phyloP scores from a whole-genome alignment of 2,113 vertebrate genomes.

The Puffinus mauretanicus region DNA sequence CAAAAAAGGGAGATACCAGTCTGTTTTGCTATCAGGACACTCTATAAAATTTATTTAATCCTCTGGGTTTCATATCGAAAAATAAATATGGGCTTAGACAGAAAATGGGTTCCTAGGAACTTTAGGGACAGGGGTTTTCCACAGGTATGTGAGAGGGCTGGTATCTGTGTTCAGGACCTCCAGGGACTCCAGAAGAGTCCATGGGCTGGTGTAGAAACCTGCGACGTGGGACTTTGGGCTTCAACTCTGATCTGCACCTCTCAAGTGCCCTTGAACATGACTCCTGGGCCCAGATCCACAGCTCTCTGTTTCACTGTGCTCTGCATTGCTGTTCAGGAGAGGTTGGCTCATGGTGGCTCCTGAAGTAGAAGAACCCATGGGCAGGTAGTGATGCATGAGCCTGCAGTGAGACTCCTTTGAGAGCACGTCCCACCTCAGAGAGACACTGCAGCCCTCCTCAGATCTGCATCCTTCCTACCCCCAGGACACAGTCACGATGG shows the following conservation, averaged over 20 bases:
- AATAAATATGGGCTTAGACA: neutral
- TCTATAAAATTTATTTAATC: neutral
- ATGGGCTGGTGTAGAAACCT: neutral
- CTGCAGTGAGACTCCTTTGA: neutral
- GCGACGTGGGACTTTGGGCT: neutral
- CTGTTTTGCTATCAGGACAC: neutral
- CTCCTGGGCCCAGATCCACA: neutral
- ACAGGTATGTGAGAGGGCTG: neutral
- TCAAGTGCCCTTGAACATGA: neutral
- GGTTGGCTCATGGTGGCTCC: neutral
- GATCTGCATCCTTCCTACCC: neutral
- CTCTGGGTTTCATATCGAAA: neutral
- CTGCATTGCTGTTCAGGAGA: neutral
- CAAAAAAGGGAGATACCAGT: neutral
- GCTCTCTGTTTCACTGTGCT: rapidly evolving
- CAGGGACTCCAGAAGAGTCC: neutral
- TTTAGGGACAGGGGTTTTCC: neutral
- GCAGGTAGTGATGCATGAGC: neutral
- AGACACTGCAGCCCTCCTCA: neutral
- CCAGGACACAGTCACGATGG: neutral
- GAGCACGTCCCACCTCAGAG: neutral
- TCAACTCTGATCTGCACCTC: neutral
- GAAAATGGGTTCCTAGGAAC: neutral
- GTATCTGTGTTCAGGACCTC: neutral
- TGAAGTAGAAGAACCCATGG: rapidly evolving